Evolutionary conservation across 2,888 invertebrate species (phyloP).

Genomic region (Synergus japonicus): DNA sequence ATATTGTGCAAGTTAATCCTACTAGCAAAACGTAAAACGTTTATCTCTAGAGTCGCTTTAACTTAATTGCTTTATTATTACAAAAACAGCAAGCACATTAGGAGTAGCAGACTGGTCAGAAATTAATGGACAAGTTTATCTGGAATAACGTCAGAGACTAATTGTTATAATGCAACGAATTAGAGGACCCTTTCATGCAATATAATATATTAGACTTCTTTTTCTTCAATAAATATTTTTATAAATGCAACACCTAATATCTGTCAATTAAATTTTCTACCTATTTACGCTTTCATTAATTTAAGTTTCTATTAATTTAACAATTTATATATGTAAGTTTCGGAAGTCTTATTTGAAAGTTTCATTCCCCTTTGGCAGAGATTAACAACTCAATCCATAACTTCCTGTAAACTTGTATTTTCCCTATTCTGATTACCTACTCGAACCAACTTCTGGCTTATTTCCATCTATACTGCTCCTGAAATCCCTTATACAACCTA

Average conservation of each 20-base stretch:
- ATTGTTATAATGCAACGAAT: background rate
- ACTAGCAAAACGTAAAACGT: conserved; percentile 1
- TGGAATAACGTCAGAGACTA: background rate
- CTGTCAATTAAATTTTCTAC: background rate
- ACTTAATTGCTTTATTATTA: conserved; percentile 33
- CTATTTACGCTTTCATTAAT: background rate
- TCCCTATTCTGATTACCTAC: background rate
- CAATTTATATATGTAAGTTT: background rate
- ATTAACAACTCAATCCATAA: conserved; percentile 30
- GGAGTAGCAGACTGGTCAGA: background rate
- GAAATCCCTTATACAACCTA: conserved; percentile 15
- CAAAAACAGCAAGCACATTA: conserved; percentile 4
- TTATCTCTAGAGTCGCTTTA: conserved; percentile 15
- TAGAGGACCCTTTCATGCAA: background rate
- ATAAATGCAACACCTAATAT: background rate
- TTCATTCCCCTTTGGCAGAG: background rate
- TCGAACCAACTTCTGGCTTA: background rate
- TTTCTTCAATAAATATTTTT: background rate
- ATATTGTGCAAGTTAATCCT: conserved; percentile 17
- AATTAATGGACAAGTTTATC: background rate
- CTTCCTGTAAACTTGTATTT: conserved; percentile 22
- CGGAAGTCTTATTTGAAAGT: conserved; percentile 3
- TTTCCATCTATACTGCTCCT: background rate
- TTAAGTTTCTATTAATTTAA: background rate
- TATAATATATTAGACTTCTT: background rate